Conservation (phyloP, 2,113 vertebrate species). For the Caretta caretta region DNA sequence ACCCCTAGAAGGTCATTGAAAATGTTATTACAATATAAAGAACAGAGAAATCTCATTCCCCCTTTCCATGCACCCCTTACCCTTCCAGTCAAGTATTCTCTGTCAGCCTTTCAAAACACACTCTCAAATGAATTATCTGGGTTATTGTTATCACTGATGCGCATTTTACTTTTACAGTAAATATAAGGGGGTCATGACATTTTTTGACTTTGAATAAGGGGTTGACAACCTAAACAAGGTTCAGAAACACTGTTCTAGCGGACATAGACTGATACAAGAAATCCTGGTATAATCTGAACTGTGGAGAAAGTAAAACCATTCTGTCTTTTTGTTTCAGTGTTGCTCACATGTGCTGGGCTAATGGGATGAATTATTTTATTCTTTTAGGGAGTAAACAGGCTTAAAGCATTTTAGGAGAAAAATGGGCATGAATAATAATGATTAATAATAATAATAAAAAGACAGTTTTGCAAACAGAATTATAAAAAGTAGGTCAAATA, state of each 20-base stretch:
- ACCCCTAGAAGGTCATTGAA: conserved; percentile 10
- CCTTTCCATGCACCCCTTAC: not conserved
- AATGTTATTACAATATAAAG: conserved; percentile 40
- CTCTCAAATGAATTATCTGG: not conserved
- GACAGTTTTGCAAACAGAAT: not conserved
- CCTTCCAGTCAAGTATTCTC: conserved; percentile 41
- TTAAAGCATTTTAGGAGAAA: not conserved
- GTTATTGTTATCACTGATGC: conserved; percentile 9
- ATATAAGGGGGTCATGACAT: conserved; percentile 5
- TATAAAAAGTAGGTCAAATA: conserved; percentile 21
- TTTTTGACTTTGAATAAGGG: conserved; percentile 18
- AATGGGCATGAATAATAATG: not conserved
- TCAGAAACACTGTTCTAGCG: not conserved
- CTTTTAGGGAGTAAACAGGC: not conserved
- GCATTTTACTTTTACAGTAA: not conserved
- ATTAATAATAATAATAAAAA: not conserved
- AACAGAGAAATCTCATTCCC: conserved; percentile 9
- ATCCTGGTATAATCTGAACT: not conserved
- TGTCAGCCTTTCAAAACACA: conserved; percentile 24
- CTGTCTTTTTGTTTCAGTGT: not conserved
- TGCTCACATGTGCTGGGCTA: not conserved
- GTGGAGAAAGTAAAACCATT: not conserved
- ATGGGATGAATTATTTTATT: not conserved
- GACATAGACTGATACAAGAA: conserved; percentile 1
- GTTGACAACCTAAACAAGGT: conserved; percentile 8